Evolutionary conservation across 2,888 invertebrate species (phyloP), one percentile per base, ranked within the genome.

Genomic region (Eilema caniola): DNA sequence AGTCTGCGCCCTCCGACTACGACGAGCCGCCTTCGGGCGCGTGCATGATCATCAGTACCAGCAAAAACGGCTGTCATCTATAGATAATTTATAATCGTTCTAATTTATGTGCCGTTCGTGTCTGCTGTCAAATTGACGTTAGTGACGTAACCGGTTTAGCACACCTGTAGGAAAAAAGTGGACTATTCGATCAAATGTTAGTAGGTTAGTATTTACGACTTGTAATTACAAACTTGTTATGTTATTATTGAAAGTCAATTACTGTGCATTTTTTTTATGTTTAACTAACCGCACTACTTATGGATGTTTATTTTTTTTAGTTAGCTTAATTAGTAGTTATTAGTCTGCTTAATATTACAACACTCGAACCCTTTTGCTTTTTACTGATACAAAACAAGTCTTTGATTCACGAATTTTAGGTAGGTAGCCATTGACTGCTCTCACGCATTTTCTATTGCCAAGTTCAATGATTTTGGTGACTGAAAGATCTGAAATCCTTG

Each of bases 111-210:
- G 78, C 83, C 81, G 82, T 77, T 81, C 83, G 73, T 89, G 88
- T 88, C 91, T 91, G 86, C 88, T 93, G 93, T 88, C 90, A 89
- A 87, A 85, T 86, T 83, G 65, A 79, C 69, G 77, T 78, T 81
- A 81, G 77, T 85, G 78, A 81, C 81, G 82, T 82, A 87, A 89
- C 87, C 81, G 84, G 90, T 89, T 85, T 72, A 70, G 76, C 80
- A 78, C 89, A 89, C 86, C 87, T 90, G 89, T 82, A 80, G 70
- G 69, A 73, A 80, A 81, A 84, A 85, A 81, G 72, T 77, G 61
- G 72, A 78, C 64, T 76, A 79, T 73, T 61, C 80, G 82, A 88
- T 86, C 86, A 85, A 81, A 83, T 83, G 85, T 83, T 85, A 76
- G 81, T 81, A 69, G 76, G 79, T 84, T 81, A 80, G 77, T 74